phyloP scores from a whole-genome alignment of 2,113 vertebrate species.

The Cromileptes altivelis region DNA sequence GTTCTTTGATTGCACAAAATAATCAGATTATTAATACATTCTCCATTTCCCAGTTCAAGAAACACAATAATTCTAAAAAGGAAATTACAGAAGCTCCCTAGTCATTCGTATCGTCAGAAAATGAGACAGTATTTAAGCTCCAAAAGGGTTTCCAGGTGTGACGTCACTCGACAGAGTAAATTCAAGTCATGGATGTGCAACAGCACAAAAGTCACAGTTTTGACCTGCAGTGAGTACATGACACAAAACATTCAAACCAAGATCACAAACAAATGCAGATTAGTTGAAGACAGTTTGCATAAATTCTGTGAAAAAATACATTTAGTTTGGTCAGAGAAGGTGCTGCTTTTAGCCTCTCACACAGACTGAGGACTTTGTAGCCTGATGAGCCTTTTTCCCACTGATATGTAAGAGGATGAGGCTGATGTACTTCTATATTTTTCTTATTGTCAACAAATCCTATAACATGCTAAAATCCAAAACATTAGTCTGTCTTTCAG shows the following conservation, averaged over 20 bases:
- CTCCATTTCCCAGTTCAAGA: neutral
- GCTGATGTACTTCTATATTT: neutral
- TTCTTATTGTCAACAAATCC: neutral
- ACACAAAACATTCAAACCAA: neutral
- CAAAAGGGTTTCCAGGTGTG: no score
- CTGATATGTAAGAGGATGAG: neutral
- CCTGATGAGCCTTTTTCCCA: neutral
- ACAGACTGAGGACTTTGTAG: neutral
- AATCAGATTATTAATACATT: conserved; percentile 25
- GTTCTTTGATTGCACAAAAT: conserved; percentile 49
- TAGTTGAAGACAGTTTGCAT: neutral
- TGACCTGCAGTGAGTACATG: neutral
- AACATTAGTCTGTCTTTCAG: neutral
- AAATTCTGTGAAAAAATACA: neutral
- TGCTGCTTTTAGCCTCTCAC: neutral
- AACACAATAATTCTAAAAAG: neutral
- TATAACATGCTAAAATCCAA: neutral
- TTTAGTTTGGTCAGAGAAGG: neutral
- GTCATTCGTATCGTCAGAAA: no score
- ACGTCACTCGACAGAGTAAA: neutral
- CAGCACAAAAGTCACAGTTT: conserved; percentile 17
- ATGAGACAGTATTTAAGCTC: no score
- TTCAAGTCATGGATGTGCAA: conserved; percentile 41
- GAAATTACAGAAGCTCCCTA: neutral
- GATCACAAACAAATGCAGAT: neutral